Conservation (phyloP, 2,113 vertebrate genomes). For the Petroica traversi region DNA sequence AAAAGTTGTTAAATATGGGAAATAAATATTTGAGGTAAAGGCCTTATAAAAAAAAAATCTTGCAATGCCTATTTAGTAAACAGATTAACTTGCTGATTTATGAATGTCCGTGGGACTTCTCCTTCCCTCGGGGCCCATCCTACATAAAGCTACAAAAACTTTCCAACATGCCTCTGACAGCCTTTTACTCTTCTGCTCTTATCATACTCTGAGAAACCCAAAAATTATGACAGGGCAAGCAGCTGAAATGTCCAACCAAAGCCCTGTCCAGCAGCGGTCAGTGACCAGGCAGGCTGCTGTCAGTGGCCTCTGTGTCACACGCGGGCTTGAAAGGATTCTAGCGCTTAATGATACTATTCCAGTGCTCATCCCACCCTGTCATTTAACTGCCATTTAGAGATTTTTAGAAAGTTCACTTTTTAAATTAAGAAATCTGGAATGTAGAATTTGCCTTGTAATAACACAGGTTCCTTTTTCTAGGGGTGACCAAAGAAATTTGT, state of each 20-base stretch:
- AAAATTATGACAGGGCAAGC: background rate
- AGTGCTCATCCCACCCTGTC: background rate
- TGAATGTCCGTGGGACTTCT: background rate
- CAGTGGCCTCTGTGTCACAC: background rate
- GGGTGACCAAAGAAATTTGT: background rate
- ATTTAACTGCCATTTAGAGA: background rate
- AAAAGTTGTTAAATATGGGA: background rate
- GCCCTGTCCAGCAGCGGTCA: fast-evolving
- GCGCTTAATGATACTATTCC: background rate
- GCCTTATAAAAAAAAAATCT: background rate
- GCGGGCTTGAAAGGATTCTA: background rate
- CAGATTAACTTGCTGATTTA: background rate
- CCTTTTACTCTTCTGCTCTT: background rate
- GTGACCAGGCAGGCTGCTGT: background rate
- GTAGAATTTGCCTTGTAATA: background rate
- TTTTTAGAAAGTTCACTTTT: background rate
- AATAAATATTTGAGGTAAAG: background rate
- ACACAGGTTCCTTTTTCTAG: background rate
- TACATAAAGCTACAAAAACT: background rate
- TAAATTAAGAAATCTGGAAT: background rate
- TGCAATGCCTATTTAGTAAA: background rate
- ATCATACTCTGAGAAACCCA: background rate
- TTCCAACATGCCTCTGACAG: background rate
- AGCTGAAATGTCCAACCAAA: background rate
- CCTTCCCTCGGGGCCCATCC: background rate